These are phyloP conservation scores for Oplegnathus fasciatus DNA, from an alignment of 2,113 vertebrate genomes.

Conservation along the genomic window DNA sequence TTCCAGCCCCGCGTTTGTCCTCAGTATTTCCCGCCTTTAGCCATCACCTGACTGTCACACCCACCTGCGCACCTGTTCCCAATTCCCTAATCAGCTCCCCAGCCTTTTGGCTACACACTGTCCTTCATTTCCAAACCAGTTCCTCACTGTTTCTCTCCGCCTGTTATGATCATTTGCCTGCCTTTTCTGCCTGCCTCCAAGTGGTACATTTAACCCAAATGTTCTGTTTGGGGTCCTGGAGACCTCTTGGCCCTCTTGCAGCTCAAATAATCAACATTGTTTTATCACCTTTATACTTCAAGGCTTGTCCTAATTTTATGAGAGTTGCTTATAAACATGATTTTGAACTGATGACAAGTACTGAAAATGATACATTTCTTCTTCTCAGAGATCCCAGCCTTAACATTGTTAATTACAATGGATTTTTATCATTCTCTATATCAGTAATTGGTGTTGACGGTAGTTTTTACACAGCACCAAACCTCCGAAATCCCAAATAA, in stretches of 20 bases:
- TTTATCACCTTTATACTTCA: neutral
- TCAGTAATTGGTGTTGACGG: neutral
- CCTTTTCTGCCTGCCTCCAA: neutral
- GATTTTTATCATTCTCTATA: no score
- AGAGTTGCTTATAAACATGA: neutral
- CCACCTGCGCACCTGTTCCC: neutral
- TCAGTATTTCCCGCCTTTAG: neutral
- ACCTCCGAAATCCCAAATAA: neutral
- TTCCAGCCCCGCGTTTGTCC: no score
- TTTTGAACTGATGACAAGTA: neutral
- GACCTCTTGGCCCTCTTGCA: neutral
- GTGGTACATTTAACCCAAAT: neutral
- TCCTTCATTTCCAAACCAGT: neutral
- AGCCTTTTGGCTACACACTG: neutral
- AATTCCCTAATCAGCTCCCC: neutral
- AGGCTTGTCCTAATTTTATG: no score
- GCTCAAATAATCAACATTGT: neutral
- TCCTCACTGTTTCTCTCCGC: neutral
- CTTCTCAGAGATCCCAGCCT: neutral
- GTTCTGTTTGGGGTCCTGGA: neutral
- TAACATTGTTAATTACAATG: neutral
- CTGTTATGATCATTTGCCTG: no score
- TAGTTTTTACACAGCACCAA: neutral
- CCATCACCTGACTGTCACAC: slow-evolving; percentile 4
- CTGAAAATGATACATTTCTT: no score